These are phyloP conservation scores for Phrixothrix hirtus DNA, from an alignment of 2,888 invertebrate species.

Conservation along the genomic window DNA sequence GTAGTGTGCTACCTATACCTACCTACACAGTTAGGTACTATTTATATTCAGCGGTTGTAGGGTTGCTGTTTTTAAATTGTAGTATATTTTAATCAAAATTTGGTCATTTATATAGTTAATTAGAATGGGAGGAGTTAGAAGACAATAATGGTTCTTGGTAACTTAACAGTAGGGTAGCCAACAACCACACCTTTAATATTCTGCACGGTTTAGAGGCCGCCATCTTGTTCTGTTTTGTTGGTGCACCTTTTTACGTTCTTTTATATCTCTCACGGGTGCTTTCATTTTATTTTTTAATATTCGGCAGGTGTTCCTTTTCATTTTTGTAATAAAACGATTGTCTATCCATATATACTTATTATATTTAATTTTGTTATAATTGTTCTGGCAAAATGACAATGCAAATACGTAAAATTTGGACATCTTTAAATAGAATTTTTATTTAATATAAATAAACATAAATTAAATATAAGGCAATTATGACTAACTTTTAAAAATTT, in stretches of 20 bases:
- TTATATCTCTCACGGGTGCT: conserved; percentile 27
- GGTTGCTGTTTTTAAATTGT: too few species aligned
- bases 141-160: conserved; percentile 42
- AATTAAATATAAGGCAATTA: too few species aligned
- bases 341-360: not conserved
- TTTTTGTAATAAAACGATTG: not conserved
- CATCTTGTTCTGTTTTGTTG: conserved; percentile 40
- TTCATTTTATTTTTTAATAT: conserved; percentile 25
- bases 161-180: conserved; percentile 40
- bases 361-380: not conserved
- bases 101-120: conserved; percentile 33
- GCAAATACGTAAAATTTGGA: too few species aligned
- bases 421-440: too few species aligned
- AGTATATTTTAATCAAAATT: conserved; percentile 6
- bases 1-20: not conserved
- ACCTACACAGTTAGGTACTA: too few species aligned
- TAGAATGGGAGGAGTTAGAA: conserved; percentile 43
- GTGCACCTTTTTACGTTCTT: conserved; percentile 37
- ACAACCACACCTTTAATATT: conserved; percentile 43
- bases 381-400: not conserved
- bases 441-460: too few species aligned
- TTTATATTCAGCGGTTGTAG: too few species aligned
- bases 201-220: conserved; percentile 39
- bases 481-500: too few species aligned
- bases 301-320: conserved; percentile 19